Base-by-base conservation (phyloP, 1,140 invertebrate genomes). In the Lanistes nyassanus region DNA sequence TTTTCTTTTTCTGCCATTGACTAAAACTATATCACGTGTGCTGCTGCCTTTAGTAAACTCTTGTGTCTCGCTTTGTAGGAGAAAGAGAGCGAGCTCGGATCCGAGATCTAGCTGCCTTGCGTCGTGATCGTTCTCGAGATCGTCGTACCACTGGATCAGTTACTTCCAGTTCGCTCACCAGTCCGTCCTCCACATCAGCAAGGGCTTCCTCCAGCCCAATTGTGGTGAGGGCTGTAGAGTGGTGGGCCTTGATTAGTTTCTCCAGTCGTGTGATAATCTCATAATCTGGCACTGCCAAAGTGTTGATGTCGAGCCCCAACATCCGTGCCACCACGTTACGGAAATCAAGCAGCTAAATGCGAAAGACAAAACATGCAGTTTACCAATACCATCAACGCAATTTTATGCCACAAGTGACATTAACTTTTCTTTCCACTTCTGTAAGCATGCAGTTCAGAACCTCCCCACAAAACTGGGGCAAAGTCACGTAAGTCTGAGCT, bases 241-340 rank as follows among this genome's bases (percentile, higher is more conserved):
- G 84, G 62, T 88, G 85, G n/a, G 87, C 84, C 51, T 86, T 80
- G 66, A 90, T 88, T 34, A 90, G 81, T 64, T 86, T 87, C 75
- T 90, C 88, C 31, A 90, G 78, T 37, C 88, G 84, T 13, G 85
- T 83, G 67, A 89, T 89, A 70, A 90, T 86, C 71, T 90, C 89
- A 64, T 89, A 90, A 78, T 90, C 88, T 13, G 88, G 88, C 11
- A 89, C 83, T 13, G 88, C 88, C 70, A 89, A 77, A 0, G 88
- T 84, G 66, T 84, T 87, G 36, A 89, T 82, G 64, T 89, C 88
- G 11, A 90, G 79, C 31, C 88, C 88, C 36, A 90, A 80, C 88
- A 90, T 89, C 37, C 89, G 80, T 0, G 87, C 79, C 9, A 90
- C 81, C 19, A 89, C 88, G 66, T 72, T 80, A 47, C 89, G 84